A percentile compares a stretch with the other conserved stretches of the same genome.
Evolutionary conservation across 2,888 invertebrate species (phyloP).

Genomic region (Aspidapion aeneum): DNA sequence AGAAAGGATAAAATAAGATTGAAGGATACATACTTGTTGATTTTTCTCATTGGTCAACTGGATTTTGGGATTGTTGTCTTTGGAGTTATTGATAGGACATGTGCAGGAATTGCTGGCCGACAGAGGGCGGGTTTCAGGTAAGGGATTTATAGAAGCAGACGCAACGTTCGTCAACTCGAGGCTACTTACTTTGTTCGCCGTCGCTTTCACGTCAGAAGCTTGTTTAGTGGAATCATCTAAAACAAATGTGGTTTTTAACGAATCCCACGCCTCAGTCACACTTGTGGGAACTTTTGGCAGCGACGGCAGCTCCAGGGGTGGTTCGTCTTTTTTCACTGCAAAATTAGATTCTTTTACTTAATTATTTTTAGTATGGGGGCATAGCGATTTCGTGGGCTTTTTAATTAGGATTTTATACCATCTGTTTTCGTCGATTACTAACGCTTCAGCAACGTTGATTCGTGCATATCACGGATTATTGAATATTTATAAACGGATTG

Average conservation of each 20-base stretch:
- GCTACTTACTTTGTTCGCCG: constrained; percentile 18
- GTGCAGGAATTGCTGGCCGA: neutral
- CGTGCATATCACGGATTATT: neutral
- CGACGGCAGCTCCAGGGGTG: constrained; percentile 60
- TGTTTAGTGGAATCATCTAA: constrained; percentile 31
- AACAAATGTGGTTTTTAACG: constrained; percentile 37
- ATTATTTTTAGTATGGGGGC: no score
- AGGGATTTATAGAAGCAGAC: neutral
- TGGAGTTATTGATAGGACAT: neutral
- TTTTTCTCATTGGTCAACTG: neutral
- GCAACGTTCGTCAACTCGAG: neutral
- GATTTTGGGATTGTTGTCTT: neutral
- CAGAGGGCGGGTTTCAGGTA: neutral
- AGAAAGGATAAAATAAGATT: no score
- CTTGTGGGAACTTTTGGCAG: constrained; percentile 57
- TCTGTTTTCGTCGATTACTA: no score
- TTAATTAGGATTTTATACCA: no score
- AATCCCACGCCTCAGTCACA: constrained; percentile 52
- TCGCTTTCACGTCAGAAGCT: constrained; percentile 9
- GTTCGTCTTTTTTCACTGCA: constrained; percentile 67
- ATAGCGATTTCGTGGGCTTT: no score
- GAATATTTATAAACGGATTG: neutral
- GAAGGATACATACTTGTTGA: no score
- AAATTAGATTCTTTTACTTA: constrained; percentile 14
- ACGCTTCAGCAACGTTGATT: no score